Base-by-base conservation (phyloP, 2,888 invertebrate genomes). In the Hipparchia semele region DNA sequence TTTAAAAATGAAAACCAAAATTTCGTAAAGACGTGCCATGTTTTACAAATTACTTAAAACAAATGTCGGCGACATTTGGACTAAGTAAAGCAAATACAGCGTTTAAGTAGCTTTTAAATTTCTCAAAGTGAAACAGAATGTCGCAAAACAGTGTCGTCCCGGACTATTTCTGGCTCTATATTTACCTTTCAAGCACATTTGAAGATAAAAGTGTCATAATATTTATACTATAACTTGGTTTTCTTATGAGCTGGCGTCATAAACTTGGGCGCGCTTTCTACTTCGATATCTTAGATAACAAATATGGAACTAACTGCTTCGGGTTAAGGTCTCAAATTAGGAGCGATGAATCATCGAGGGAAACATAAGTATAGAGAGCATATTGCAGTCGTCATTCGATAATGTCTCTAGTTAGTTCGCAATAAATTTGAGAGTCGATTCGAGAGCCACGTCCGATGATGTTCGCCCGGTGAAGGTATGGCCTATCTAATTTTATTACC, bases 401-500 rank as follows among this genome's bases (percentile, higher is more conserved):
- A 90, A 93, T 92, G 92, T 92, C 89, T 88, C 92, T 92, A 92
- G 91, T 91, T 88, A 82, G 90, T 89, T 92, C 79, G 91, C 91
- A 88, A 90, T 93, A 92, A 90, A 93, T 88, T 89, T 90, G 89
- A 93, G 89, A 91, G 87, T 90, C 85, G 85, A 84, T 81, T 80
- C 81, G 84, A 82, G 82, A 80, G 82, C 80, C 80, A 76, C 81
- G 82, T 83, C 80, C 80, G 81, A 83, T 87, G 91, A 90, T 90
- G 91, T 90, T 88, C 86, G 84, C 84, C 81, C 85, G 87, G 89
- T 92, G 92, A 92, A 90, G 90, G 86, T 86, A 87, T 87, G 87
- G 91, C 89, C 93, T 92, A 93, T 94, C 94, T 92, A 92, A 93
- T 91, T 94, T 94, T 93, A 93, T 92, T 90, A 92, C 92, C 94